Evolutionary conservation across 2,888 invertebrate genomes (phyloP).

Genomic region (Apodemia hepburni): DNA sequence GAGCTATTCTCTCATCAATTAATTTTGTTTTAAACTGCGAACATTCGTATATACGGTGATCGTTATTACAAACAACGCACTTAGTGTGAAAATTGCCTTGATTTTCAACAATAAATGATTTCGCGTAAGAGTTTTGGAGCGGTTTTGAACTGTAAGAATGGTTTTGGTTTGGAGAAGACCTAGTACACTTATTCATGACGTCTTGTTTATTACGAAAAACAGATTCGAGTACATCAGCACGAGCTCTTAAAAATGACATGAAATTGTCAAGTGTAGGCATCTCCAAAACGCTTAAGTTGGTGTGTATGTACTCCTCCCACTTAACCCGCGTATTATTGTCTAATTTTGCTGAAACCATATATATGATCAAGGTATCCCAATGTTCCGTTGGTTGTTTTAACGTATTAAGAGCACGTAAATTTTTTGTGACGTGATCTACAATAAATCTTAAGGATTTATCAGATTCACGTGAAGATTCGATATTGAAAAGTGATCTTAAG

Average conservation of each 20-base stretch:
- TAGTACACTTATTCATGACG: not conserved
- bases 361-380: slow-evolving; percentile 13
- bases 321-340: not conserved
- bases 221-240: not conserved
- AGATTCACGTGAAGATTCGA: too few relatives aligned
- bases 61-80: slow-evolving; percentile 7
- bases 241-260: not conserved
- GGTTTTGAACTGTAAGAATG: not conserved
- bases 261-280: not conserved
- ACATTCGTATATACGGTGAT: slow-evolving; percentile 17
- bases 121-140: not conserved
- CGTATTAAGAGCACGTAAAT: slow-evolving; percentile 3
- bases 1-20: slow-evolving; percentile 7
- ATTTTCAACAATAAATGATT: not conserved
- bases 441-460: not conserved
- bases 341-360: not conserved
- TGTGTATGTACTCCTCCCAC: too few relatives aligned
- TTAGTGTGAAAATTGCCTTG: not conserved
- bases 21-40: slow-evolving; percentile 9
- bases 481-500: not conserved
- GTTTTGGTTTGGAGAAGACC: not conserved
- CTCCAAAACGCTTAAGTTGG: too few relatives aligned
- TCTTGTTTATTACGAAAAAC: not conserved
- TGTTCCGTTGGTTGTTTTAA: not conserved
- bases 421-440: not conserved